phyloP scores from a whole-genome alignment of 92 coral and sea anemone species.

The Palythoa caribaeorum region DNA sequence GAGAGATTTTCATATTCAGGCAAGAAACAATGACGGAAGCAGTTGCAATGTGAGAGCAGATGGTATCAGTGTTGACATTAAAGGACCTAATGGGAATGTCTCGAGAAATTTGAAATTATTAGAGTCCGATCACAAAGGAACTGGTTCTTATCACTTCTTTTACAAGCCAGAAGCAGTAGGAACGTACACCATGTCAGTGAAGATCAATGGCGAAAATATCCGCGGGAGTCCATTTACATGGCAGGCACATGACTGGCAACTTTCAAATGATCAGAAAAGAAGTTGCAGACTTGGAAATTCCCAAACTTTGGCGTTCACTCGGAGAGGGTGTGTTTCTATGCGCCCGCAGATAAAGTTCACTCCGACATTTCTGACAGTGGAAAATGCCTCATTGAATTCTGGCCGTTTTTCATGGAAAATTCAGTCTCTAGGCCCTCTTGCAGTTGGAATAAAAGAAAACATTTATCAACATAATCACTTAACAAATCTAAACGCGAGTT shows the following conservation, averaged over 20 bases:
- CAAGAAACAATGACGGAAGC: constrained; percentile 3
- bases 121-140: no score
- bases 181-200: constrained; percentile 18
- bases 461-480: neutral
- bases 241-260: neutral
- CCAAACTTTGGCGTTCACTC: no score
- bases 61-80: neutral
- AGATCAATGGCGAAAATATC: neutral
- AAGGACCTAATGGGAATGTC: neutral
- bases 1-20: constrained; percentile 4
- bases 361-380: neutral
- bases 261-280: neutral
- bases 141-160: neutral
- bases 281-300: neutral
- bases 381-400: neutral
- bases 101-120: neutral
- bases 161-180: constrained; percentile 9
- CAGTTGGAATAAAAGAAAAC: neutral
- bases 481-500: neutral
- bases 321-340: no score
- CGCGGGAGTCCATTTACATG: neutral
- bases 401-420: neutral
- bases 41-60: neutral
- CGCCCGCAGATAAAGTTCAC: neutral
- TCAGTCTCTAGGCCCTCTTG: neutral